Percentiles rank a stretch among this genome's conserved stretches.
phyloP scores from a whole-genome alignment of 2,888 invertebrate genomes.

The Drosophila putrida region DNA sequence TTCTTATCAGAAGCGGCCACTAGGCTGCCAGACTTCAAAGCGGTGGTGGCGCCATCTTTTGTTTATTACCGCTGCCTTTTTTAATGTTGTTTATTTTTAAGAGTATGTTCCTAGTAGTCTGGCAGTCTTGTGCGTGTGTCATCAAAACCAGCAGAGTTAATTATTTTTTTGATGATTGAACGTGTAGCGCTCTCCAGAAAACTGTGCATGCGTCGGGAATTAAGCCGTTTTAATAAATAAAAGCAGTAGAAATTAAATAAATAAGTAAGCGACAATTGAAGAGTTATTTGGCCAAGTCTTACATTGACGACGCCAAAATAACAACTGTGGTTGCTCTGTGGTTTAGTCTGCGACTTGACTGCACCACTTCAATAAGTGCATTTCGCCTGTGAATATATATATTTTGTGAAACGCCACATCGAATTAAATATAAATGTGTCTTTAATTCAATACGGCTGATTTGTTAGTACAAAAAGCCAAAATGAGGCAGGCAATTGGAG shows the following conservation, averaged over 20 bases:
- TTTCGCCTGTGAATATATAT: conserved; percentile 22
- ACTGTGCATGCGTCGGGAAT: conserved; percentile 7
- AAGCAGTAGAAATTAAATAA: conserved; percentile 13
- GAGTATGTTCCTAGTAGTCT: no score
- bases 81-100: no score
- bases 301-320: conserved; percentile 37
- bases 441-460: conserved; percentile 38
- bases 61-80: no score
- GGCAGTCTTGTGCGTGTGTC: no score
- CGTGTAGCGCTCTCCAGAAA: conserved; percentile 7
- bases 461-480: conserved; percentile 42
- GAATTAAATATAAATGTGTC: conserved; percentile 59
- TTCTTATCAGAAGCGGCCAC: no score
- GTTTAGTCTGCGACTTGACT: conserved; percentile 22
- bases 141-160: conserved; percentile 61
- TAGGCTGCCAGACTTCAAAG: no score
- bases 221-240: conserved; percentile 2
- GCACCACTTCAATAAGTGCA: conserved; percentile 31
- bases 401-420: conserved; percentile 22
- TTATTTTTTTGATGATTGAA: conserved; percentile 54
- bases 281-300: conserved; percentile 9
- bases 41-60: no score
- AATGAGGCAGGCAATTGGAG: conserved; percentile 53
- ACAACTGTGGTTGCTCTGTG: no score
- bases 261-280: conserved; percentile 7